These are phyloP conservation scores for Tyrophagus putrescentiae DNA, from an alignment of 1,140 invertebrate genomes.

Conservation along the genomic window DNA sequence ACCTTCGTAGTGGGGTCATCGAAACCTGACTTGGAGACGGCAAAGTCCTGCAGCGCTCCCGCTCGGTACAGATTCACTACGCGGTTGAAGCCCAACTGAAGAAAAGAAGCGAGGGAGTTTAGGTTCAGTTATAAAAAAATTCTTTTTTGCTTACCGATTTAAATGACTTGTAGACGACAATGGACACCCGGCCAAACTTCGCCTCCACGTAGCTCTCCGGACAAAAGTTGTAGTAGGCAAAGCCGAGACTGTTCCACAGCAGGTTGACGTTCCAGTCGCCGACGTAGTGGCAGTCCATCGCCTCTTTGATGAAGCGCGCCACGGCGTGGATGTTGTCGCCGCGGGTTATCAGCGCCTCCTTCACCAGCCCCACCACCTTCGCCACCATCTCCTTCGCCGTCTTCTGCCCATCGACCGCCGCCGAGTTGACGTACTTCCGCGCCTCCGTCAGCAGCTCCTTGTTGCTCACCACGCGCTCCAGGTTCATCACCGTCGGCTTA, in stretches of 20 bases:
- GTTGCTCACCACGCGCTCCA: background rate
- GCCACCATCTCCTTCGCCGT: background rate
- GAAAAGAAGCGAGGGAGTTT: too few relatives aligned
- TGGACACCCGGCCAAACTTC: background rate
- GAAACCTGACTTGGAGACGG: background rate
- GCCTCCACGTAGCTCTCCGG: background rate
- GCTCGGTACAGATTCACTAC: background rate
- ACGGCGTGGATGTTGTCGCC: background rate
- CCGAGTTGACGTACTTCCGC: background rate
- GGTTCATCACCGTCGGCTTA: background rate
- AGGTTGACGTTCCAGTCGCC: conserved; percentile 2
- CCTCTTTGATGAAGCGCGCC: conserved; percentile 1
- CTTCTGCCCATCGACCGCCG: background rate
- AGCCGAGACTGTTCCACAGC: conserved; percentile 1
- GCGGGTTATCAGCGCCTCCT: background rate
- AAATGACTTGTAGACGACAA: conserved; percentile 1
- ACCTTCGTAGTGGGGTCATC: background rate
- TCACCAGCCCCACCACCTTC: background rate
- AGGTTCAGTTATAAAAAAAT: too few relatives aligned
- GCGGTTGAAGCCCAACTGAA: background rate
- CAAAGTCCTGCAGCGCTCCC: background rate
- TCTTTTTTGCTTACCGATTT: background rate
- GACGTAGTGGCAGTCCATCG: background rate
- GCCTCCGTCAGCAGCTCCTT: conserved; percentile 1
- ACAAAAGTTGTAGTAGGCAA: background rate